Evolutionary conservation across 35 echinoderm and acorn worm genomes (phyloP).

Genomic region (Apostichopus japonicus): DNA sequence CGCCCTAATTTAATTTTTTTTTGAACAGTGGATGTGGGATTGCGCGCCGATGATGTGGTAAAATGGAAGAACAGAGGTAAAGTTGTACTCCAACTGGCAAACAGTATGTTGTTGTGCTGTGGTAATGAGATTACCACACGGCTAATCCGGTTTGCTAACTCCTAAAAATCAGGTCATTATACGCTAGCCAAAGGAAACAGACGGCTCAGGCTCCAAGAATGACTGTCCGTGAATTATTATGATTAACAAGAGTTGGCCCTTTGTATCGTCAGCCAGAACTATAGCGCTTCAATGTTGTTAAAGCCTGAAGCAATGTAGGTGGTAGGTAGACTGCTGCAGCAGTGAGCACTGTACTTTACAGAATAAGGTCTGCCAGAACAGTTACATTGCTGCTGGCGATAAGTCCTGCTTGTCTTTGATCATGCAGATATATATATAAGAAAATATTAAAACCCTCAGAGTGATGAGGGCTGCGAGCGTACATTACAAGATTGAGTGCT

Average conservation of each 20-base stretch:
- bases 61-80: background rate
- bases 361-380: no score
- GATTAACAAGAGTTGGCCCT: background rate
- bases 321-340: background rate
- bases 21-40: slow-evolving; percentile 21
- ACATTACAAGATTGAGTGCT: no score
- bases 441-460: no score
- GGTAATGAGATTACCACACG: slow-evolving; percentile 39
- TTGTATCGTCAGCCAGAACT: background rate
- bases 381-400: no score
- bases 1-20: slow-evolving; percentile 43
- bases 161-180: slow-evolving; percentile 43
- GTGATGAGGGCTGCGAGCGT: no score
- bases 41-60: background rate
- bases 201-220: slow-evolving; percentile 1
- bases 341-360: slow-evolving; percentile 12
- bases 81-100: background rate
- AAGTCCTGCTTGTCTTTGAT: no score
- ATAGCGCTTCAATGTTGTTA: background rate
- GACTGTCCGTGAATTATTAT: background rate
- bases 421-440: no score
- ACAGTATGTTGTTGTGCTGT: slow-evolving; percentile 3
- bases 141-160: slow-evolving; percentile 20
- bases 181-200: slow-evolving; percentile 17
- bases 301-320: background rate